Evolutionary conservation across 2,113 vertebrate species (phyloP), one percentile per base, ranked within the genome.

Genomic region (Pholis gunnellus): DNA sequence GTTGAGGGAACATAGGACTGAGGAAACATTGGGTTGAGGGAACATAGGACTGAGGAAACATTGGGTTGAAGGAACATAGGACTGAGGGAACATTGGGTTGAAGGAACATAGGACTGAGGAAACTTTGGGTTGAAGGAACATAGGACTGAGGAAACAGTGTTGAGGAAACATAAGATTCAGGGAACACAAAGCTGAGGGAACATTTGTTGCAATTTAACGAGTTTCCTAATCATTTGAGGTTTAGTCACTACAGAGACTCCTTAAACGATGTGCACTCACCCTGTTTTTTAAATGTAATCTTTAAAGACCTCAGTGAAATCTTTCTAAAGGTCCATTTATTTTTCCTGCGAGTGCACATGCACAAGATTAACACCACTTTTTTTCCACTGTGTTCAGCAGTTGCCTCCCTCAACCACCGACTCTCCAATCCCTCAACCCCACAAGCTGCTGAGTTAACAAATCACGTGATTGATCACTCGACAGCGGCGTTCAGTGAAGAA

Each of bases 361-460:
- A 67, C 38, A 17, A 56, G 76, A 79, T 79, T 69, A 76, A 80
- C 77, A 60, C 75, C 84, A 60, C 56, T 57, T 15, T 52, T 64
- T 77, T 40, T 67, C 50, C 75, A 15, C 67, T 1, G 40, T 65
- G 72, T 78, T 87, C 82, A 78, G 89, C 82, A 81, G 72, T 64
- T 69, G 69, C n/a, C n/a, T 78, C 0, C 60, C 27, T 38, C 18
- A 60, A 44, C 31, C 75, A 38, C 69, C 25, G 34, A 65, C 36
- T 38, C 17, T 1, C 72, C 63, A 22, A 31, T 72, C 70, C 1
- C 50, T 73, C 69, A 27, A 20, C 61, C 60, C 29, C 8, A 2
- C 25, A 2, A 48, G 64, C 50, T 72, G 85, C 89, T 71, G 85
- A 77, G 34, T 25, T 36, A 5, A 77, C 81, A 64, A 25, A 81